Percentiles rank a stretch among this genome's conserved stretches.
Conservation (phyloP, 64 coral and sea anemone genomes). For the Trachythela sp. region DNA sequence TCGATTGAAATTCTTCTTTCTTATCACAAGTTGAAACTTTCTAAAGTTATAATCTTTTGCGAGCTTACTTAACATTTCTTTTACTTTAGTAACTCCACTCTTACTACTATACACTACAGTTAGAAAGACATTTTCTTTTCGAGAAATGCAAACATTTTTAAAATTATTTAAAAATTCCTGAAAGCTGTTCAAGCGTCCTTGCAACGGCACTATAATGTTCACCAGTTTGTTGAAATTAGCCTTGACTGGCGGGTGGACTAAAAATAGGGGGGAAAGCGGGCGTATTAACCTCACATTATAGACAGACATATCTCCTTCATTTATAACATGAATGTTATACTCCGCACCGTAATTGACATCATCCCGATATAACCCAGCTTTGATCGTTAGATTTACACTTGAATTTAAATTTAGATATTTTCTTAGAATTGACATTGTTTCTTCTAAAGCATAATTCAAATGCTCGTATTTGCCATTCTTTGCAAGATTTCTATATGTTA, state of each 20-base stretch:
- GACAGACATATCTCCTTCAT: not conserved
- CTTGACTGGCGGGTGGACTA: slow-evolving; percentile 4
- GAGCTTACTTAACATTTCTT: slow-evolving; percentile 58
- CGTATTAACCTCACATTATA: slow-evolving; percentile 48
- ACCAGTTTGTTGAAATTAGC: slow-evolving; percentile 47
- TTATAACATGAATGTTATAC: slow-evolving; percentile 60
- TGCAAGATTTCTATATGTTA: not conserved
- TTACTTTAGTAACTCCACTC: slow-evolving; percentile 65
- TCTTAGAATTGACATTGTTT: not conserved
- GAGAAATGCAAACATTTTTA: slow-evolving; percentile 73
- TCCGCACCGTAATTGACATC: slow-evolving; percentile 71
- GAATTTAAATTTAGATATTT: not conserved
- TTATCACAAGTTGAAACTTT: slow-evolving; percentile 69
- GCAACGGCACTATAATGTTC: slow-evolving; percentile 73
- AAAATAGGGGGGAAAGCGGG: not conserved
- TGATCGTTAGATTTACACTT: not conserved
- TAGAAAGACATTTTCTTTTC: slow-evolving; percentile 77
- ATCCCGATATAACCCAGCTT: slow-evolving; percentile 60
- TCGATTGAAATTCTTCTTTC: slow-evolving; percentile 66
- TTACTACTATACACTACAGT: slow-evolving; percentile 75
- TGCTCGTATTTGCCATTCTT: not conserved
- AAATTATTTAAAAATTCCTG: slow-evolving; percentile 78
- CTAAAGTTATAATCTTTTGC: slow-evolving; percentile 58
- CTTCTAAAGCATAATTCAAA: not conserved
- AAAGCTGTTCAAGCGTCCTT: slow-evolving; percentile 72